These are phyloP conservation scores for Rhogogaster chlorosoma DNA, from an alignment of 2,888 invertebrate species.

Conservation along the genomic window DNA sequence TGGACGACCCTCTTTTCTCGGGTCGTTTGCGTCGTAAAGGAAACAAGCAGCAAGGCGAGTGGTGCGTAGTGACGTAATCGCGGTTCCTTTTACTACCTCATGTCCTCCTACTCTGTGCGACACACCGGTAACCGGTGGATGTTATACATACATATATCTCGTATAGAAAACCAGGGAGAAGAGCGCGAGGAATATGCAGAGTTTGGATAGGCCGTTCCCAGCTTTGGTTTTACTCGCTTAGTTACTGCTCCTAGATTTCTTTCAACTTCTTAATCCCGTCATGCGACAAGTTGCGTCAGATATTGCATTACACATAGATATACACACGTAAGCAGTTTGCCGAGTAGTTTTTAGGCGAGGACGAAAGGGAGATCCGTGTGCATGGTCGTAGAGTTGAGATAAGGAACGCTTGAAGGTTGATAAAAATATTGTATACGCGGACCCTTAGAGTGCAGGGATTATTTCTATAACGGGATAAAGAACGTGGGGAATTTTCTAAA, in stretches of 20 bases:
- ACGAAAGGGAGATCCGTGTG: not conserved
- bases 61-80: conserved; percentile 36
- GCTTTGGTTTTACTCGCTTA: not conserved
- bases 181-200: not conserved
- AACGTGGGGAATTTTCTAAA: no score
- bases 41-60: conserved; percentile 30
- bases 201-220: not conserved
- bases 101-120: not conserved
- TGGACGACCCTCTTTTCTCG: conserved; percentile 26
- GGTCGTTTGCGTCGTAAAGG: conserved; percentile 40
- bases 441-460: not conserved
- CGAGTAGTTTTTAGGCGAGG: not conserved
- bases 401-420: no score
- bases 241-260: not conserved
- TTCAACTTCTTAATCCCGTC: conserved; percentile 31
- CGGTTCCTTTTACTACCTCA: conserved; percentile 27
- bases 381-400: conserved; percentile 30
- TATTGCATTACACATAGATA: no score
- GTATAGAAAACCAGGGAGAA: not conserved
- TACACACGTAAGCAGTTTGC: not conserved
- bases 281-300: not conserved
- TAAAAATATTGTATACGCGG: no score
- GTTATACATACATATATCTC: not conserved
- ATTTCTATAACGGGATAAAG: no score
- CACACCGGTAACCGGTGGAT: no score